Percentiles rank a stretch among this genome's conserved stretches.
Conservation (phyloP, 1,140 invertebrate genomes). For the Arion vulgaris region DNA sequence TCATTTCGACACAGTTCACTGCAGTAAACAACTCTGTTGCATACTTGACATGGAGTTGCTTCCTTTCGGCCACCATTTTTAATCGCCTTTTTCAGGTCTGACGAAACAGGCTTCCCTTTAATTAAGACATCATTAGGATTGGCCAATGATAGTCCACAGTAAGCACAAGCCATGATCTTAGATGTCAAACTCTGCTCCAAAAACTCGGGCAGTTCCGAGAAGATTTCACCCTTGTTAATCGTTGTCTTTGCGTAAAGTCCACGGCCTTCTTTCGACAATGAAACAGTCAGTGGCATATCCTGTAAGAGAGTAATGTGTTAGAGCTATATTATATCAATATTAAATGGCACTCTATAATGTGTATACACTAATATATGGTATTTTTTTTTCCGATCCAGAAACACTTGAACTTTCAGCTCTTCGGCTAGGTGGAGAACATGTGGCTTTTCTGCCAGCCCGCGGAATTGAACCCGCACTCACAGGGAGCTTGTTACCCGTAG, state of each 20-base stretch:
- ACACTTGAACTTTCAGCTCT: too few species aligned
- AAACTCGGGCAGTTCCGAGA: constrained; percentile 51
- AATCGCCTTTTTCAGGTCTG: constrained; percentile 45
- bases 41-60: constrained; percentile 43
- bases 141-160: constrained; percentile 55
- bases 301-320: constrained; percentile 6
- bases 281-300: constrained; percentile 42
- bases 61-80: constrained; percentile 51
- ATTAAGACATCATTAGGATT: constrained; percentile 53
- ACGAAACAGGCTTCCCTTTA: constrained; percentile 34
- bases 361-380: too few species aligned
- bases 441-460: too few species aligned
- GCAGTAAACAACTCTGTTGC: constrained; percentile 53
- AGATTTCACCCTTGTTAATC: constrained; percentile 51
- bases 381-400: too few species aligned
- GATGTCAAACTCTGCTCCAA: constrained; percentile 53
- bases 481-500: too few species aligned
- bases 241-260: constrained; percentile 42
- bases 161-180: constrained; percentile 48
- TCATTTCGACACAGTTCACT: constrained; percentile 51
- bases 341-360: too few species aligned
- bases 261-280: constrained; percentile 53
- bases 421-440: too few species aligned
- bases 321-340: too few species aligned
- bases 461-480: too few species aligned